Percentiles rank a stretch among this genome's conserved stretches.
Conservation (phyloP, 1,140 invertebrate species). For the Ericerus pela region DNA sequence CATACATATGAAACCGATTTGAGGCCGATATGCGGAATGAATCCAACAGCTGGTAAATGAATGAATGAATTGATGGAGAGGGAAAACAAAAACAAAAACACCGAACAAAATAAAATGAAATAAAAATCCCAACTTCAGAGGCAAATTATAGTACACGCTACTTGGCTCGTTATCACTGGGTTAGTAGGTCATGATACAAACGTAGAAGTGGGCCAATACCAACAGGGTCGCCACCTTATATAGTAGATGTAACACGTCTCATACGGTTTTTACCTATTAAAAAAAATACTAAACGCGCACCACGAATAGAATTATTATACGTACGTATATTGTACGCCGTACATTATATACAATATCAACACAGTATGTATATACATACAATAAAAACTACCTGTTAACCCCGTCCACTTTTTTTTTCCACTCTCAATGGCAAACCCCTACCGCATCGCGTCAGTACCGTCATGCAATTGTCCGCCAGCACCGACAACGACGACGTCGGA, state of each 20-base stretch:
- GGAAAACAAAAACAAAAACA: no score
- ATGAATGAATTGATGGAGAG: no score
- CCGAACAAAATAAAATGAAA: no score
- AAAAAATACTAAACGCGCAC: neutral
- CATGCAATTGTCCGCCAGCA: no score
- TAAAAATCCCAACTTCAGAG: no score
- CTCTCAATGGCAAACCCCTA: constrained; percentile 5
- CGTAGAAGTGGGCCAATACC: constrained; percentile 3
- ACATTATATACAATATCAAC: neutral
- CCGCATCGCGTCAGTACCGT: no score
- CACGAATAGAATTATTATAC: neutral
- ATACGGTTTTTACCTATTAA: constrained; percentile 1
- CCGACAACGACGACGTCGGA: no score
- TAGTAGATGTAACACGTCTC: constrained; percentile 11
- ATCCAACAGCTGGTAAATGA: no score
- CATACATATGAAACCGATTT: no score
- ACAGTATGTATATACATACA: neutral
- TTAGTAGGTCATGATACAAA: constrained; percentile 10
- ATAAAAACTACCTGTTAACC: neutral
- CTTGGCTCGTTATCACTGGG: constrained; percentile 1
- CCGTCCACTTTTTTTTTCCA: no score
- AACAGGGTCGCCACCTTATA: constrained; percentile 11
- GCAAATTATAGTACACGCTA: no score
- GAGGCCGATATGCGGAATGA: no score
- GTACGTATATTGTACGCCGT: neutral